Base-by-base conservation (phyloP, 2,888 invertebrate species). In the Micoletzkya japonica region DNA sequence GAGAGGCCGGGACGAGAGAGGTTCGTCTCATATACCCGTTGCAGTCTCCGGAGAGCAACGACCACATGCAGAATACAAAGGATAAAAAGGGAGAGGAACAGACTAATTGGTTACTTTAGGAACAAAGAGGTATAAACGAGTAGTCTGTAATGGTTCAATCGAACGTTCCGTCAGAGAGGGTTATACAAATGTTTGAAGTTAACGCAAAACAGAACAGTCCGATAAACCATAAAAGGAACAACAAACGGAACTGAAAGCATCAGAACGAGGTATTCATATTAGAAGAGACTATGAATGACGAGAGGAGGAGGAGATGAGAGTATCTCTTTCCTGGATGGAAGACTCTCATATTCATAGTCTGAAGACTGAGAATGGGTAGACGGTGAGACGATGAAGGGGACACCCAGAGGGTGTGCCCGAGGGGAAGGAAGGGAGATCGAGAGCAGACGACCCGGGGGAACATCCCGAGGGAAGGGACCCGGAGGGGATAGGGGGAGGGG, bases 1-100 rank as follows among this genome's bases (percentile, higher is more conserved):
- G n/a, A n/a, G n/a, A n/a, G n/a, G n/a, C n/a, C n/a, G n/a, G n/a
- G n/a, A n/a, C n/a, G 49, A 39, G 39, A 60, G 52, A 26, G 50
- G 28, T 30, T 60, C 30, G 30, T 32, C 71, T 36, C 68, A 68
- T 68, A 68, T 58, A 68, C 68, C 68, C 68, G 68, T 68, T 68
- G 68, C 68, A 68, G 52, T 34, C 68, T 68, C 44, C 44, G 57
- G 58, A 58, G 57, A 68, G 58, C 68, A 20, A 20, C n/a, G 54
- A 54, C 54, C 66, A 66, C 66, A 66, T 59, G 28, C 59, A 59
- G 39, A 39, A 39, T 39, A 39, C 1, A 39, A 59, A 20, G 24
- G 44, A 34, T 57, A 57, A 36, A n/a, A 57, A 32, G 24, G 49
- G 26, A 30, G 61, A 61, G 20, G 30, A n/a, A 26, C 28, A n/a